phyloP scores from a whole-genome alignment of 2,797 vertebrate genomes.

The Argyrosomus regius region DNA sequence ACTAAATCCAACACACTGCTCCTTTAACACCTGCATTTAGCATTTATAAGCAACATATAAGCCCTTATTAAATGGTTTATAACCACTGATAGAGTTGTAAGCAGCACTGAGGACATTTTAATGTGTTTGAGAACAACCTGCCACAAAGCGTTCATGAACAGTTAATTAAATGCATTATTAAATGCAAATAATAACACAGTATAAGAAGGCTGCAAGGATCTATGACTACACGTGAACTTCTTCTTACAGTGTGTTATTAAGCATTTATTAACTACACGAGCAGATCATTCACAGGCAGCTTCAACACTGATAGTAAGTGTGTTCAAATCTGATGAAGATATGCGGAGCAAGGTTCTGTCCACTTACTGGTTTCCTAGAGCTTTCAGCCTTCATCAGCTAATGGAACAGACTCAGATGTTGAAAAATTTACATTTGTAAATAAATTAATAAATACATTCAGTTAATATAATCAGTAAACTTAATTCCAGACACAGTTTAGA shows the following conservation, averaged over 20 bases:
- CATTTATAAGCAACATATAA: slow-evolving; percentile 9
- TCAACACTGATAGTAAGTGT: neutral
- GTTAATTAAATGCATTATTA: neutral
- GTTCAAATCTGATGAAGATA: neutral
- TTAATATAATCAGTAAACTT: too few relatives aligned
- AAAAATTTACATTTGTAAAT: too few relatives aligned
- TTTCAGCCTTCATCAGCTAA: neutral
- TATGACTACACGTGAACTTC: neutral
- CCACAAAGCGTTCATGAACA: neutral
- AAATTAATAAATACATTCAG: neutral
- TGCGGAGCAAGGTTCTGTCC: neutral
- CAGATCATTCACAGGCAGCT: neutral
- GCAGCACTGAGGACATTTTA: neutral
- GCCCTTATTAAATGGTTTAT: slow-evolving; percentile 5
- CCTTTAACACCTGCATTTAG: neutral
- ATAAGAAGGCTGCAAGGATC: neutral
- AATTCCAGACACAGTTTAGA: too few relatives aligned
- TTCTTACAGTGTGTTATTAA: neutral
- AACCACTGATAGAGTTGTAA: neutral
- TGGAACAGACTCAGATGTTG: too few relatives aligned
- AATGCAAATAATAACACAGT: neutral
- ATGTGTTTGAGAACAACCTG: slow-evolving; percentile 6
- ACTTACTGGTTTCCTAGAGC: neutral
- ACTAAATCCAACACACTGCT: too few relatives aligned
- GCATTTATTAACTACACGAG: neutral